Base-by-base conservation (phyloP, 2,797 vertebrate genomes). In the Scolopax bukidnonensis region DNA sequence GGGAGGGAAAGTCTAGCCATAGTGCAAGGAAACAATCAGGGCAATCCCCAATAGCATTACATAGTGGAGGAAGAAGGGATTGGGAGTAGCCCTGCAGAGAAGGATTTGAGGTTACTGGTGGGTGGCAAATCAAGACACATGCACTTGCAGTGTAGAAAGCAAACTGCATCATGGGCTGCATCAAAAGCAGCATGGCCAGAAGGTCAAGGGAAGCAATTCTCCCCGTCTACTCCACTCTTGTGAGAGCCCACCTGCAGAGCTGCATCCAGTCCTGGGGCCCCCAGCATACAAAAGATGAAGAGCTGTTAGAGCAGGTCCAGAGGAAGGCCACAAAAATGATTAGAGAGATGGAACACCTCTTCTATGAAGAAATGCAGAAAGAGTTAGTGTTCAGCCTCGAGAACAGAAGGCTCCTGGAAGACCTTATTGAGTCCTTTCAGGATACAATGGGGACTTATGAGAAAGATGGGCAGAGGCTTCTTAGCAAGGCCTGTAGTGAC, bases 211-310 rank as follows among this genome's bases (percentile, higher is more conserved):
- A n/a, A 18, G 30, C 2, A 25, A 30, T 51, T 30, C 20, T 70
- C 4, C 32, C 25, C 8, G 5, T 51, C 47, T 25, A 4, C 27
- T 63, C 17, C 3, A 1, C 36, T 33, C 38, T 38, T 1, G 2
- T 13, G n/a, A 54, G n/a, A 54, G 40, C 23, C n/a, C 17, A 30
- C 33, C 21, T 32, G 41, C 6, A 56, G 41, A 8, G 13, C 43
- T 50, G 27, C 8, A 1, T 30, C 19, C 15, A 30, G 32, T 4
- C 23, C 32, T 43, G 48, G 24, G 9, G 23, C 10, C 24, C 16
- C 4, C 43, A 68, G 3, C 27, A n/a, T 16, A n/a, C 16, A 40
- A 23, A 59, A 36, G 28, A n/a, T 7, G 13, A 5, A 12, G 48
- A 43, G 9, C 11, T 64, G 19, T 17, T 41, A 6, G 15, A 59